Evolutionary conservation across 2,113 vertebrate genomes (phyloP).

Genomic region (Heterotis niloticus): DNA sequence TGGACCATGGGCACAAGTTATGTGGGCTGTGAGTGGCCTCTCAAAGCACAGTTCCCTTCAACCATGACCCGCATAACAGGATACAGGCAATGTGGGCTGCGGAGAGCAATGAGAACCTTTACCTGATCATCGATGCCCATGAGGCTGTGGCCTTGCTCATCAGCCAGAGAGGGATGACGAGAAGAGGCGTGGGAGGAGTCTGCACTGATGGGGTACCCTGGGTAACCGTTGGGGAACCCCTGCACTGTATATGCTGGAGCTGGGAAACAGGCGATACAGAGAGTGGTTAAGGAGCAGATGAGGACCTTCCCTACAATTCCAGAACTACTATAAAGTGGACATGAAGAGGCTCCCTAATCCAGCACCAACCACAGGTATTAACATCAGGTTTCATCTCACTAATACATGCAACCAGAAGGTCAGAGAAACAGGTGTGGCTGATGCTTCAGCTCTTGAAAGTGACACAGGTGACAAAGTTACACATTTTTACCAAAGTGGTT

Average conservation of each 20-base stretch:
- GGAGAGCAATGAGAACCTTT: conserved; percentile 7
- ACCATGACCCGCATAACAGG: background rate
- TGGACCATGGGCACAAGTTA: background rate
- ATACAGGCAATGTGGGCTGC: background rate
- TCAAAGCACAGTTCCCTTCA: background rate
- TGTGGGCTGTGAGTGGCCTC: no score
- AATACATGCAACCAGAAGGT: no score
- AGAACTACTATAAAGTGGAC: background rate
- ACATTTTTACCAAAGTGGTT: no score
- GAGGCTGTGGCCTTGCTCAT: conserved; percentile 84
- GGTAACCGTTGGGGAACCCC: conserved; percentile 90
- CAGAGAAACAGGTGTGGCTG: no score
- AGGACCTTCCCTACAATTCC: background rate
- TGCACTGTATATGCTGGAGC: conserved; percentile 82
- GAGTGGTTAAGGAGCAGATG: background rate
- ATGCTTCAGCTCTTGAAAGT: no score
- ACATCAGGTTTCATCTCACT: no score
- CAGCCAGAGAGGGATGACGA: conserved; percentile 77
- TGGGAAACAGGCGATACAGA: conserved; percentile 39
- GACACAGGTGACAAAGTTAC: no score
- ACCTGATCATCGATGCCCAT: conserved; percentile 93
- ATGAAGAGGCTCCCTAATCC: background rate
- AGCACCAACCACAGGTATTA: no score
- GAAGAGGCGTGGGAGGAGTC: conserved; percentile 66
- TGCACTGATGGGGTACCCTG: conserved; percentile 76